A percentile compares a stretch with the other conserved stretches of the same genome.
These are phyloP conservation scores for Bolinopsis microptera DNA, from an alignment of 37 sponge, comb jelly and placozoan species.

Conservation along the genomic window DNA sequence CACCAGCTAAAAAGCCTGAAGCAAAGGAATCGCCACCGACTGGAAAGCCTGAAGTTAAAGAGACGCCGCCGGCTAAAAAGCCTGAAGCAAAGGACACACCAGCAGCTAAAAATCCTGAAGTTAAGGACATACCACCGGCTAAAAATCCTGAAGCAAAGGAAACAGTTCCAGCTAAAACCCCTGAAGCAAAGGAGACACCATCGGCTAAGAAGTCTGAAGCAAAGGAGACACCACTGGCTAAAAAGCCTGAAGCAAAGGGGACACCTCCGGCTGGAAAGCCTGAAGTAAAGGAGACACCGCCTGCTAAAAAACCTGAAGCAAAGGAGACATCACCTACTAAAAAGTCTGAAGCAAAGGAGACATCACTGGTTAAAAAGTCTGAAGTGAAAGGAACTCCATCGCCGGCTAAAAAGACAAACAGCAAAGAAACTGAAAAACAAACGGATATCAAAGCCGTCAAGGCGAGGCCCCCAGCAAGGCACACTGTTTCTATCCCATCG, in stretches of 20 bases:
- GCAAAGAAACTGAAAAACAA: background rate
- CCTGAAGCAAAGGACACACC: background rate
- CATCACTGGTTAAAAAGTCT: background rate
- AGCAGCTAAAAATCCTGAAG: background rate
- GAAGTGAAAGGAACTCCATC: background rate
- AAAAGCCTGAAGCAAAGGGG: background rate
- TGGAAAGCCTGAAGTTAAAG: background rate
- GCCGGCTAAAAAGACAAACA: background rate
- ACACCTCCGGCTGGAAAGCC: background rate
- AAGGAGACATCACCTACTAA: background rate
- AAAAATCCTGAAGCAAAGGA: background rate
- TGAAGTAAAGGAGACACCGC: background rate
- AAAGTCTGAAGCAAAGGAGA: background rate
- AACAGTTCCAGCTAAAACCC: background rate
- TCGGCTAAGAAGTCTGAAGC: background rate
- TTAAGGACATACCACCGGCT: background rate
- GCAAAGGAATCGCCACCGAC: background rate
- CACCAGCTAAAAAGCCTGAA: background rate
- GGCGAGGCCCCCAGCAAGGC: background rate
- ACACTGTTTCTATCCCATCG: conserved; percentile 17
- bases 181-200: background rate
- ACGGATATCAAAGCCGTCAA: background rate
- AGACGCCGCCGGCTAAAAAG: background rate
- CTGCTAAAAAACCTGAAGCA: background rate
- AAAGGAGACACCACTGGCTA: background rate